Evolutionary conservation across 2,113 vertebrate genomes (phyloP).

Genomic region (Channa argus): DNA sequence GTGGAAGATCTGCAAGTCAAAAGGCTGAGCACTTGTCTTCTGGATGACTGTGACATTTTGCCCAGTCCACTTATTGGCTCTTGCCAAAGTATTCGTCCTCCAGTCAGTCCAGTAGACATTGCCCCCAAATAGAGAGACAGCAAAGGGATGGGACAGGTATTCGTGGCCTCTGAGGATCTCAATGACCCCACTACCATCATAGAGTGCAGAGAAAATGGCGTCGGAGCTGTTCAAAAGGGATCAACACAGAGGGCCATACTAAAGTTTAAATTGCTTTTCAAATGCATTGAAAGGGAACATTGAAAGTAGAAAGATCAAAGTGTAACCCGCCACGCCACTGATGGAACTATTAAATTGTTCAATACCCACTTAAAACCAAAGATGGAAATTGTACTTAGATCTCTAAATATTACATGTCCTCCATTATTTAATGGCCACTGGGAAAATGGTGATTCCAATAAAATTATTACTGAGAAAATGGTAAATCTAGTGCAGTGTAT

Average conservation of each 20-base stretch:
- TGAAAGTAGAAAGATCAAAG: slow-evolving; percentile 42
- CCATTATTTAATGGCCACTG: slow-evolving; percentile 51
- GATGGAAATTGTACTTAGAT: slow-evolving; percentile 20
- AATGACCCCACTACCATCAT: slow-evolving; percentile 93
- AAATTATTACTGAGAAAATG: not conserved
- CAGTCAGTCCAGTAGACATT: slow-evolving; percentile 99
- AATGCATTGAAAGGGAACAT: slow-evolving; percentile 17
- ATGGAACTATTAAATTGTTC: slow-evolving; percentile 54
- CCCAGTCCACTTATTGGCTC: slow-evolving; percentile 98
- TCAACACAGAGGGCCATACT: slow-evolving; percentile 29
- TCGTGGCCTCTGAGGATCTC: slow-evolving; percentile 97
- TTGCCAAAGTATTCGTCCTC: slow-evolving; percentile 97
- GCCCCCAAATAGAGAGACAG: slow-evolving; percentile 95
- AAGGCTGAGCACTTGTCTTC: slow-evolving; percentile 98
- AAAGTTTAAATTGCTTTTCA: slow-evolving; percentile 47
- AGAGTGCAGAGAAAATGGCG: slow-evolving; percentile 97
- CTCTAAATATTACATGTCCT: slow-evolving; percentile 53
- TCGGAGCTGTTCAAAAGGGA: slow-evolving; percentile 88
- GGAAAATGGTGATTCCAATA: slow-evolving; percentile 13
- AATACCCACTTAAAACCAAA: slow-evolving; percentile 53
- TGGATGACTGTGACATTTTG: slow-evolving; percentile 97
- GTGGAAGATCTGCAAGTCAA: slow-evolving; percentile 98
- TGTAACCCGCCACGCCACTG: slow-evolving; percentile 15
- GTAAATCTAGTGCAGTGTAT: not conserved
- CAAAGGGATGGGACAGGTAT: slow-evolving; percentile 98